Evolutionary conservation across 2,888 invertebrate species (phyloP), one percentile per base, ranked within the genome.

Genomic region (Agrochola lychnidis): DNA sequence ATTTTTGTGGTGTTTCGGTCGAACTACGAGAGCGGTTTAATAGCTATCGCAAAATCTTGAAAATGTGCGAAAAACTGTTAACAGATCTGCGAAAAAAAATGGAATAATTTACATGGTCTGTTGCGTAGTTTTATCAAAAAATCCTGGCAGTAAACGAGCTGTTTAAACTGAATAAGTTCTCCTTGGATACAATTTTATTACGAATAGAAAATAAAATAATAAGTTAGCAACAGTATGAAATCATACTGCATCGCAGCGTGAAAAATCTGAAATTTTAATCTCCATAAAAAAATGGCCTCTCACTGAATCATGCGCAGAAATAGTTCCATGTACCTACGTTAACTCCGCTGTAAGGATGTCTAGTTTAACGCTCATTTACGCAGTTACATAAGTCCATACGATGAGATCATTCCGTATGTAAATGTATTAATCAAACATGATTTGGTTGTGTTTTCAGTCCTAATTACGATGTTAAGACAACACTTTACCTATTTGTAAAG

Each of bases 291-390:
- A 69, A 59, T 69, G 70, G 69, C 62, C 69, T 81, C 73, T 59
- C 68, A 42, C 56, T 83, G 83, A 83, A 83, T 83, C 86, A 83
- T 82, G 56, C 10, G n/a, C 86, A 79, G 75, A 86, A 79, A 86
- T 83, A 84, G 74, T 79, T 68, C 45, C 51, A 78, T 61, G 72
- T 82, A 72, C 76, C 36, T 62, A 84, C 69, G 70, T 79, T 83
- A 85, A 80, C 79, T 77, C 81, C 71, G 22, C 42, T 81, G 82
- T 90, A 89, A 92, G 92, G 92, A 94, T 91, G 92, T 90, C 82
- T 88, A 92, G 90, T 94, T 93, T 93, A 94, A 90, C 90, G 85
- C 83, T 90, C 92, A 94, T 94, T 94, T 94, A 90, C 93, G 91
- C 89, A 90, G 89, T 90, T 91, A 90, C 88, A 87, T 88, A 89